These are phyloP conservation scores for Stenurella melanura DNA, from an alignment of 2,888 invertebrate genomes.

Conservation along the genomic window DNA sequence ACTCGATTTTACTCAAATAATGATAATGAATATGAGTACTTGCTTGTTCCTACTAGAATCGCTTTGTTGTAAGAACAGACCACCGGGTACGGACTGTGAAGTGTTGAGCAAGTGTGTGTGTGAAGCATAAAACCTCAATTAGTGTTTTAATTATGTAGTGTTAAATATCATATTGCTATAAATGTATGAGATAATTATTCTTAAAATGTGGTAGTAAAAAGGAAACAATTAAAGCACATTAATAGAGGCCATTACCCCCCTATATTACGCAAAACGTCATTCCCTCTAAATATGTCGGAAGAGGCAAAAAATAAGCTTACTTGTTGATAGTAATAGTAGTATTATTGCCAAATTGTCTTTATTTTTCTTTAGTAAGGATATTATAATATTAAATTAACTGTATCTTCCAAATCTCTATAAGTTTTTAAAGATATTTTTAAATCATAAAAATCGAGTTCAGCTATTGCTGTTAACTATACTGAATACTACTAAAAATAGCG, in stretches of 20 bases:
- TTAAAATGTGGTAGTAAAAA: slow-evolving; percentile 54
- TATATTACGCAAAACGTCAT: slow-evolving; percentile 58
- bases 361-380: background rate
- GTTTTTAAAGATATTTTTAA: background rate
- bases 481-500: background rate
- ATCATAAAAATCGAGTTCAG: background rate
- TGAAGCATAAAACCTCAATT: slow-evolving; percentile 37
- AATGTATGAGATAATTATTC: slow-evolving; percentile 47
- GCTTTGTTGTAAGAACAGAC: slow-evolving; percentile 20
- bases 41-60: no score
- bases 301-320: slow-evolving; percentile 55
- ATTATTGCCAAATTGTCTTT: slow-evolving; percentile 49
- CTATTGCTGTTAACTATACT: background rate
- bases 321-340: slow-evolving; percentile 54
- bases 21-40: no score
- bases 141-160: slow-evolving; percentile 39
- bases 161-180: slow-evolving; percentile 40
- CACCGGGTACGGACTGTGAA: slow-evolving; percentile 31
- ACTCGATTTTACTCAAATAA: no score
- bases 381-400: background rate
- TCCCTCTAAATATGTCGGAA: slow-evolving; percentile 56
- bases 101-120: slow-evolving; percentile 29
- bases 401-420: background rate
- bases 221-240: slow-evolving; percentile 59
- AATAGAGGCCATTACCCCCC: slow-evolving; percentile 60